A percentile compares a stretch with the other conserved stretches of the same genome.
Conservation (phyloP, 2,797 vertebrate genomes). For the Catostomus latipinnis region DNA sequence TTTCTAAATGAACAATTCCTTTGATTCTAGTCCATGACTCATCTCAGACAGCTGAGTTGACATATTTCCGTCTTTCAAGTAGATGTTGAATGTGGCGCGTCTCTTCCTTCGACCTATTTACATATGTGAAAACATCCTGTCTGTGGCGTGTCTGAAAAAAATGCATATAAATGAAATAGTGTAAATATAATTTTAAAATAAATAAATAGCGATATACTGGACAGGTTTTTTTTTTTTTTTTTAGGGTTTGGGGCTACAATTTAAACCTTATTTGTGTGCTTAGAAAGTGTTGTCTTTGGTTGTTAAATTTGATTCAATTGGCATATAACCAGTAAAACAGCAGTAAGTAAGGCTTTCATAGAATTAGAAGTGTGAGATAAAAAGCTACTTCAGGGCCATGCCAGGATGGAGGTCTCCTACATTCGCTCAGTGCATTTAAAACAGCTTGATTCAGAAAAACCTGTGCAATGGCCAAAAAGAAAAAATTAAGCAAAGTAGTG, state of each 20-base stretch:
- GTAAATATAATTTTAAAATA: too few relatives aligned
- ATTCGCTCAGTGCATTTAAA: conserved; percentile 60
- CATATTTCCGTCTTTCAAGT: conserved; percentile 35
- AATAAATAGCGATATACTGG: too few relatives aligned
- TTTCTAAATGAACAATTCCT: conserved; percentile 8
- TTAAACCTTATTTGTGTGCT: conserved; percentile 4
- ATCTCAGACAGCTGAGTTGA: conserved; percentile 56
- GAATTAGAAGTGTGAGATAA: conserved; percentile 52
- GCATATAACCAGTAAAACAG: conserved; percentile 49
- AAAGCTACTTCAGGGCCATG: conserved; percentile 49
- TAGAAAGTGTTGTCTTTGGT: conserved; percentile 41
- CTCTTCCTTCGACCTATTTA: conserved; percentile 13
- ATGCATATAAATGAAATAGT: background rate
- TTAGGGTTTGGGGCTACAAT: too few relatives aligned
- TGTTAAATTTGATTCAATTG: conserved; percentile 41
- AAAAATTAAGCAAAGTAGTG: conserved; percentile 38
- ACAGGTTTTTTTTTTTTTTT: too few relatives aligned
- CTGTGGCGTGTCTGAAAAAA: background rate
- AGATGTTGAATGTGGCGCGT: conserved; percentile 40
- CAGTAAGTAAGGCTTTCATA: conserved; percentile 45
- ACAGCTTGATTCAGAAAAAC: conserved; percentile 57
- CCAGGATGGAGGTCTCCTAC: conserved; percentile 51
- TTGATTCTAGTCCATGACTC: conserved; percentile 28
- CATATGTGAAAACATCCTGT: background rate
- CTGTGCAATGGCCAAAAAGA: conserved; percentile 50